These are phyloP conservation scores for Ditula angustiorana DNA, from an alignment of 2,888 invertebrate species.

Conservation along the genomic window DNA sequence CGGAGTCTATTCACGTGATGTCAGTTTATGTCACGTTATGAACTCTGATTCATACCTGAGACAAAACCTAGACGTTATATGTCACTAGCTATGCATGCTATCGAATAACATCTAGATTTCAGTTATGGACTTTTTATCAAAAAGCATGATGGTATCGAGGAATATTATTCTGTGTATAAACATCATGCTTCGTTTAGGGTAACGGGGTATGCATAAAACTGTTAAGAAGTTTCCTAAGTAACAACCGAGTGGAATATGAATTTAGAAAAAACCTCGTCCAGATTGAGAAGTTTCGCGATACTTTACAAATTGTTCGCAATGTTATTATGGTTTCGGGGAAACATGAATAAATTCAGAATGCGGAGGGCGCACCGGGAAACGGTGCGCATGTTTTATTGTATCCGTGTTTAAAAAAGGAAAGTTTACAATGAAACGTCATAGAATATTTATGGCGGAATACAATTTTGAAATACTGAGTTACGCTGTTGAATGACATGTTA, in stretches of 20 bases:
- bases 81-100: too few relatives aligned
- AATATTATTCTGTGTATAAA: slow-evolving; percentile 7
- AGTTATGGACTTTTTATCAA: background rate
- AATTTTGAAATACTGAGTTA: slow-evolving; percentile 3
- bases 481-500: background rate
- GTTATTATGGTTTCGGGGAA: slow-evolving; percentile 57
- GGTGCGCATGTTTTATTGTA: slow-evolving; percentile 37
- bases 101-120: background rate
- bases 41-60: too few relatives aligned
- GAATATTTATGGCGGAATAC: slow-evolving; percentile 35
- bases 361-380: slow-evolving; percentile 47
- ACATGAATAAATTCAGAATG: slow-evolving; percentile 64
- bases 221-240: slow-evolving; percentile 38
- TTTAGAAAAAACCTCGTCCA: slow-evolving; percentile 57
- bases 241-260: slow-evolving; percentile 52
- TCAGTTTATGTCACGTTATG: too few relatives aligned
- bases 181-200: slow-evolving; percentile 26
- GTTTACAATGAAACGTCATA: slow-evolving; percentile 40
- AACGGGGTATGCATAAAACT: slow-evolving; percentile 39
- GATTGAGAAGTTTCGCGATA: slow-evolving; percentile 58
- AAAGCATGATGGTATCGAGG: background rate
- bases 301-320: slow-evolving; percentile 59
- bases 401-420: slow-evolving; percentile 39
- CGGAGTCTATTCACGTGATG: too few relatives aligned
- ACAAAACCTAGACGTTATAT: too few relatives aligned